These are phyloP conservation scores for Pitangus sulphuratus DNA, from an alignment of 2,797 vertebrate species.

Conservation along the genomic window DNA sequence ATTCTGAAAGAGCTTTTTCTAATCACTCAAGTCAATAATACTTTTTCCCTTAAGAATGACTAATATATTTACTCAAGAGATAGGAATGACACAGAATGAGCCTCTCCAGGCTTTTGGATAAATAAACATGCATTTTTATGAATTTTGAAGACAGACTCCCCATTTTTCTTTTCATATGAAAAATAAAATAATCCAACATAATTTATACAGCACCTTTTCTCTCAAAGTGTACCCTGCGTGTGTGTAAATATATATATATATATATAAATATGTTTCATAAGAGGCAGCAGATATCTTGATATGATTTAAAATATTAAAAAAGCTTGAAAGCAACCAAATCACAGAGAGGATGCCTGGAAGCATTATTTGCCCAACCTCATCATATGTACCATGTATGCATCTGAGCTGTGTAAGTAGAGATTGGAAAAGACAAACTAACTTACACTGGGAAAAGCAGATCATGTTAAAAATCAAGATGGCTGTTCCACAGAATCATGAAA, in stretches of 20 bases:
- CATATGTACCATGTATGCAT: not conserved
- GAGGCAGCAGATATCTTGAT: not conserved
- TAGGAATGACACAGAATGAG: not conserved
- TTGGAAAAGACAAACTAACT: not conserved
- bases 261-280: not conserved
- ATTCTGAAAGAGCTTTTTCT: slow-evolving; percentile 37
- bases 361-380: not conserved
- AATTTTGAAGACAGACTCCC: not conserved
- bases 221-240: not conserved
- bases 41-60: slow-evolving; percentile 13
- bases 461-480: not conserved
- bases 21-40: slow-evolving; percentile 34
- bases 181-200: not conserved
- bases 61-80: slow-evolving; percentile 28
- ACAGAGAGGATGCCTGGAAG: not conserved
- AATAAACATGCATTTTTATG: not conserved
- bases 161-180: not conserved
- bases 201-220: not conserved
- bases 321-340: not conserved
- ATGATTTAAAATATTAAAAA: not conserved
- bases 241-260: not conserved
- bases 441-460: not conserved
- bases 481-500: not conserved
- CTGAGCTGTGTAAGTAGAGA: not conserved
- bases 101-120: slow-evolving; percentile 1